Percentiles rank a stretch among this genome's conserved stretches.
These are phyloP conservation scores for Discoglossus pictus DNA, from an alignment of 2,797 vertebrate species.

Conservation along the genomic window DNA sequence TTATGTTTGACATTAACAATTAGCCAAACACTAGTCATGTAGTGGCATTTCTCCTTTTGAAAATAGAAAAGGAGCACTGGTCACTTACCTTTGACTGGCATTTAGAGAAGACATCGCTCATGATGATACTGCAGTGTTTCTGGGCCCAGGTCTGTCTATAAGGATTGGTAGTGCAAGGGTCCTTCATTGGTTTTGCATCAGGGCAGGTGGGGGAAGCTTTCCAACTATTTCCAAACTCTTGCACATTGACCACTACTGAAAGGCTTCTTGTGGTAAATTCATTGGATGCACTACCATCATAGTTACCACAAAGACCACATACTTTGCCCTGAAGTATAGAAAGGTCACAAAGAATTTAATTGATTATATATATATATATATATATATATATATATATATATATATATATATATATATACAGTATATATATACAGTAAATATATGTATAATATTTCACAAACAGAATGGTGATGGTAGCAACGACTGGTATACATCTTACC, in stretches of 20 bases:
- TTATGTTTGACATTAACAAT: too few species aligned
- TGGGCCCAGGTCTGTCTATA: constrained; percentile 78
- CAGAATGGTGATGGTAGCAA: too few species aligned
- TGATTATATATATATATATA: too few species aligned
- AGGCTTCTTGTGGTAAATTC: constrained; percentile 80
- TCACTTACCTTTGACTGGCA: constrained; percentile 62
- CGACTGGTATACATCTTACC: too few species aligned
- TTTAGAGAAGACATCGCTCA: constrained; percentile 66
- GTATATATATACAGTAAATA: too few species aligned
- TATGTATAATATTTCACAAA: too few species aligned
- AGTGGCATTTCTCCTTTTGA: too few species aligned
- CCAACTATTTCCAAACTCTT: constrained; percentile 85
- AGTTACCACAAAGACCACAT: constrained; percentile 88
- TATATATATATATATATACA: too few species aligned
- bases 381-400: too few species aligned
- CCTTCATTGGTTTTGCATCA: constrained; percentile 56
- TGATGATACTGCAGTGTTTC: constrained; percentile 78
- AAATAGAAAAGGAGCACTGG: too few species aligned
- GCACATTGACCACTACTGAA: constrained; percentile 69
- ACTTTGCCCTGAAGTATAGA: constrained; percentile 71
- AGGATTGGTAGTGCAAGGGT: constrained; percentile 71
- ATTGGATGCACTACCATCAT: constrained; percentile 79
- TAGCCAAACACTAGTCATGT: too few species aligned
- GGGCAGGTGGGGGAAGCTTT: constrained; percentile 78
- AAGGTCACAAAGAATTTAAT: background rate